These are phyloP conservation scores for Coregonus clupeaformis DNA, from an alignment of 2,113 vertebrate genomes.

Conservation along the genomic window DNA sequence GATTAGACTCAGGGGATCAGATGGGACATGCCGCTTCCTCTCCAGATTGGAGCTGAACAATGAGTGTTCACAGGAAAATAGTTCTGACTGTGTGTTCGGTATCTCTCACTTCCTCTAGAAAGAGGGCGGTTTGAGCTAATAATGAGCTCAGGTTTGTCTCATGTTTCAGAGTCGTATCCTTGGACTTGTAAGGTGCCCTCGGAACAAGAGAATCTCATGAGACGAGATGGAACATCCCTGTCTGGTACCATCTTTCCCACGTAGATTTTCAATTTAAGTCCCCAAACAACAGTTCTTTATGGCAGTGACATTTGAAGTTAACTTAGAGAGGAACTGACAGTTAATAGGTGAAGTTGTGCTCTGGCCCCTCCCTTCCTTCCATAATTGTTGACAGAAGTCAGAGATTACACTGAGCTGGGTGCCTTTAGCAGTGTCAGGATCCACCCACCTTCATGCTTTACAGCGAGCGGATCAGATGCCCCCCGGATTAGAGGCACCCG, in stretches of 20 bases:
- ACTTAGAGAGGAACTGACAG: background rate
- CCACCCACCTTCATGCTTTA: background rate
- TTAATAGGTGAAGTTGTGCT: background rate
- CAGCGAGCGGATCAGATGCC: background rate
- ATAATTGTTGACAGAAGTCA: background rate
- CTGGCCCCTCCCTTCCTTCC: background rate
- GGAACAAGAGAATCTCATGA: background rate
- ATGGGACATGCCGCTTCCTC: slow-evolving; percentile 42
- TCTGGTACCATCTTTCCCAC: background rate
- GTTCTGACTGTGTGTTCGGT: slow-evolving; percentile 18
- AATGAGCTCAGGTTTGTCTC: background rate
- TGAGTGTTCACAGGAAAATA: slow-evolving; percentile 32
- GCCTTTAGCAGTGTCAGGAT: background rate
- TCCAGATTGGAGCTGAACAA: slow-evolving; percentile 22
- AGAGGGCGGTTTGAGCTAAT: background rate
- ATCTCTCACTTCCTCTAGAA: slow-evolving; percentile 29
- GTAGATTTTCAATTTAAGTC: background rate
- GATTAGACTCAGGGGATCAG: slow-evolving; percentile 46
- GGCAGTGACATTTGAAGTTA: background rate
- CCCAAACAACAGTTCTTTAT: background rate
- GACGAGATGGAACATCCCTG: background rate
- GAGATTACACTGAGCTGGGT: background rate
- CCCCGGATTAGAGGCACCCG: slow-evolving; percentile 14
- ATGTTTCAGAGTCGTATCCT: slow-evolving; percentile 15
- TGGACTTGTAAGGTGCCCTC: slow-evolving; percentile 8